Percentiles rank a stretch among this genome's conserved stretches.
These are phyloP conservation scores for Crocallis elinguaria DNA, from an alignment of 2,888 invertebrate species.

Conservation along the genomic window DNA sequence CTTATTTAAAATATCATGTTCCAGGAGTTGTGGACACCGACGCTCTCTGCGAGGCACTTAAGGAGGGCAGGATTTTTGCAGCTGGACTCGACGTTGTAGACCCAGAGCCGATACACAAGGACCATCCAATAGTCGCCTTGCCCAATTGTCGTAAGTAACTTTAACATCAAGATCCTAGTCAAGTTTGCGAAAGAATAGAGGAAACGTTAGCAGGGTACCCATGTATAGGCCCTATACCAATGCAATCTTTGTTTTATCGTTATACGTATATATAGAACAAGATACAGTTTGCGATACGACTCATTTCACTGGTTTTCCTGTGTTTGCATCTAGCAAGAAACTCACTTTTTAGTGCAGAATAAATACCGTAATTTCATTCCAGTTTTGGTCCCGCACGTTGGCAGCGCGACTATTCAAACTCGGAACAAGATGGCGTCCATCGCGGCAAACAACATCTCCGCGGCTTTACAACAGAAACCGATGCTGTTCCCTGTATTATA, in stretches of 20 bases:
- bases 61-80: conserved; percentile 89
- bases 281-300: too few species aligned
- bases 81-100: conserved; percentile 96
- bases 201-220: too few species aligned
- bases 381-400: conserved; percentile 94
- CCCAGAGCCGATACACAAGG: conserved; percentile 93
- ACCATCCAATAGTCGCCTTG: conserved; percentile 89
- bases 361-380: conserved; percentile 51
- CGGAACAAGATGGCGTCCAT: conserved; percentile 90
- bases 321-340: too few species aligned
- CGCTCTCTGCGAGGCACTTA: conserved; percentile 90
- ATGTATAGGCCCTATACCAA: too few species aligned
- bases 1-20: too few species aligned
- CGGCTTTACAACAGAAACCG: conserved; percentile 87
- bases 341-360: not conserved
- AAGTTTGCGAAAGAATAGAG: too few species aligned
- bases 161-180: not conserved
- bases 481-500: conserved; percentile 56
- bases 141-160: conserved; percentile 91
- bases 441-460: conserved; percentile 91
- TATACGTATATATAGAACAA: too few species aligned
- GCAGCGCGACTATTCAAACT: conserved; percentile 91
- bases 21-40: conserved; percentile 89
- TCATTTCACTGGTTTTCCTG: too few species aligned
- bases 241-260: too few species aligned